Evolutionary conservation across 2,113 vertebrate species (phyloP), one percentile per base, ranked within the genome.

Genomic region (Odocoileus virginianus): DNA sequence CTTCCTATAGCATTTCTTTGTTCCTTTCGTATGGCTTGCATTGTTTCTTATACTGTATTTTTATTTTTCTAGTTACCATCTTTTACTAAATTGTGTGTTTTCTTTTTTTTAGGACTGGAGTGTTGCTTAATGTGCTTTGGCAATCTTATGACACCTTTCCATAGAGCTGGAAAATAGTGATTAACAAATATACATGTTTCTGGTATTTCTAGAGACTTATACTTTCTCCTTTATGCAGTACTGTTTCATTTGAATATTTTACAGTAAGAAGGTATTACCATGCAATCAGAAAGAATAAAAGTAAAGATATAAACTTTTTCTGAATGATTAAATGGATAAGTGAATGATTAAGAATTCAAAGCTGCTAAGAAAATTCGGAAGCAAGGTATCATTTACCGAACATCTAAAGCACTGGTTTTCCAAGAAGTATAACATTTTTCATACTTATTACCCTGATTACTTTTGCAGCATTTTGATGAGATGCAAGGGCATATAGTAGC

Each of bases 281-380:
- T 95, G 64, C 55, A 97, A 83, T 95, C 58, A 91, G 78, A n/a
- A 30, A 27, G 45, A 91, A 95, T 83, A 83, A 90, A 96, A 54
- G 28, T 78, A 60, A 96, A 60, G 81, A 57, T 94, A 79, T 30
- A 95, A 96, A 57, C 74, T 17, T 93, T 83, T 95, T 96, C 93
- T 94, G 52, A 97, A 87, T 83, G 93, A 97, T 94, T 97, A 98
- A 95, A 95, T 92, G 82, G 81, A 91, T 94, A 95, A 92, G 78
- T 97, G 91, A 87, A 89, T 95, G 94, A 97, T 98, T 97, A 97
- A 96, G 89, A 97, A 98, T 97, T 95, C 87, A 78, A 30, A 85
- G 64, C 28, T 95, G 27, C 79, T 96, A 88, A 91, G 67, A 64
- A 96, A 93, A 88, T 92, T 97, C 10, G 8, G 94, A 97, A 96